phyloP scores from a whole-genome alignment of 1,140 invertebrate genomes.

The Mya arenaria region DNA sequence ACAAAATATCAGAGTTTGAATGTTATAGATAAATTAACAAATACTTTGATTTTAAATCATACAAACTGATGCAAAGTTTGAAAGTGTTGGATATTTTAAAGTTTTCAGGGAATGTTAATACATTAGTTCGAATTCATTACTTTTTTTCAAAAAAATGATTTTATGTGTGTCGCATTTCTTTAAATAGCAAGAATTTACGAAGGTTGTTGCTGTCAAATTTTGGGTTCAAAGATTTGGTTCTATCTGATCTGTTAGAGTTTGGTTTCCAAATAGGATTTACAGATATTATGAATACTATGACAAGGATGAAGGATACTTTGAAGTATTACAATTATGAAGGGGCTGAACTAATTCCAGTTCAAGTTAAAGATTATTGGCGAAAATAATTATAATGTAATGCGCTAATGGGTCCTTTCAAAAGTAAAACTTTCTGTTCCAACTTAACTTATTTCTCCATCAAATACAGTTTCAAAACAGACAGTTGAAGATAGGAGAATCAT shows the following conservation, averaged over 20 bases:
- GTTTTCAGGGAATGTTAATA: not conserved
- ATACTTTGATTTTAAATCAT: not conserved
- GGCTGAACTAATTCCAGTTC: not conserved
- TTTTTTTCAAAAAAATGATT: not conserved
- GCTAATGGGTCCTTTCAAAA: not conserved
- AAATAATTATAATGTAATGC: not conserved
- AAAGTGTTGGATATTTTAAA: not conserved
- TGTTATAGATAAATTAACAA: too few relatives aligned
- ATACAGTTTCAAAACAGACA: not conserved
- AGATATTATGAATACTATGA: not conserved
- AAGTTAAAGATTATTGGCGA: not conserved
- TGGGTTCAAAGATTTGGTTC: not conserved
- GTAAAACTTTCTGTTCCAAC: not conserved
- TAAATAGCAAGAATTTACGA: not conserved
- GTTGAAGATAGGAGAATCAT: slow-evolving; percentile 9
- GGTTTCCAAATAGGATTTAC: slow-evolving; percentile 11
- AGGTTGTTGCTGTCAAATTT: not conserved
- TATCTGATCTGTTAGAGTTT: slow-evolving; percentile 7
- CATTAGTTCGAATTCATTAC: not conserved
- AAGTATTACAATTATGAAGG: slow-evolving; percentile 27
- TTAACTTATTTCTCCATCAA: slow-evolving; percentile 15
- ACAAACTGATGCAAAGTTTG: not conserved
- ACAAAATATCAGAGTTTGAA: not conserved
- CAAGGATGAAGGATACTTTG: not conserved
- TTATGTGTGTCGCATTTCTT: not conserved